phyloP scores from a whole-genome alignment of 1,140 invertebrate genomes.

The Lepeophtheirus salmonis region DNA sequence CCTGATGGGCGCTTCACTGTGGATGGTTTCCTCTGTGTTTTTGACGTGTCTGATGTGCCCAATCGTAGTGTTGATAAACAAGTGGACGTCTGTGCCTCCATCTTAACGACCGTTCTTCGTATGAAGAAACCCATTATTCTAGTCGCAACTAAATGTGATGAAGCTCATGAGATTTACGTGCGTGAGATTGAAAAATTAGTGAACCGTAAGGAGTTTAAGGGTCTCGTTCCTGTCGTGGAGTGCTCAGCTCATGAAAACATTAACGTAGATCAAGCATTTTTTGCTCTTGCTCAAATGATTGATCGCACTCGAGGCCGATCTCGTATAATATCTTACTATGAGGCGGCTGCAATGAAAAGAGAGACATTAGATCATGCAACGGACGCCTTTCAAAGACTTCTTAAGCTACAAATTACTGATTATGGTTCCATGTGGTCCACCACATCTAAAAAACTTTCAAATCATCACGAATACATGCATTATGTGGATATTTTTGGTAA shows the following conservation, averaged over 20 bases:
- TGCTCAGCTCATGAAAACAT: constrained; percentile 91
- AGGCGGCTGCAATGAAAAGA: constrained; percentile 62
- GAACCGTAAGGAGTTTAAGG: constrained; percentile 75
- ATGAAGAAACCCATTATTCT: constrained; percentile 86
- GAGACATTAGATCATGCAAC: constrained; percentile 71
- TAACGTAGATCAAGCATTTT: constrained; percentile 83
- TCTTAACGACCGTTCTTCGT: constrained; percentile 61
- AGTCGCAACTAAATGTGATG: constrained; percentile 91
- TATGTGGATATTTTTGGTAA: constrained; percentile 77
- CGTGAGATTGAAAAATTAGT: constrained; percentile 73
- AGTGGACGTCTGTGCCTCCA: constrained; percentile 52
- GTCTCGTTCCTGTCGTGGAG: constrained; percentile 65
- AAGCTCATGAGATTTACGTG: constrained; percentile 63
- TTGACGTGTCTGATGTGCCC: constrained; percentile 55
- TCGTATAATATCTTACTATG: constrained; percentile 56
- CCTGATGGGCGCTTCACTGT: constrained; percentile 81
- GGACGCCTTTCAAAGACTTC: constrained; percentile 51
- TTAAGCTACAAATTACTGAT: constrained; percentile 38
- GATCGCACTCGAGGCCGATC: constrained; percentile 46
- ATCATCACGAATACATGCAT: constrained; percentile 54
- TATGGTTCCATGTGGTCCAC: constrained; percentile 67
- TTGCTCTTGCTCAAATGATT: constrained; percentile 74
- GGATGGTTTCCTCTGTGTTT: constrained; percentile 87
- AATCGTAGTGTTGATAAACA: constrained; percentile 67
- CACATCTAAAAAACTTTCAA: constrained; percentile 61